Evolutionary conservation across 1,140 invertebrate genomes (phyloP), one percentile per base, ranked within the genome.

Genomic region (Chrysomallon squamiferum): DNA sequence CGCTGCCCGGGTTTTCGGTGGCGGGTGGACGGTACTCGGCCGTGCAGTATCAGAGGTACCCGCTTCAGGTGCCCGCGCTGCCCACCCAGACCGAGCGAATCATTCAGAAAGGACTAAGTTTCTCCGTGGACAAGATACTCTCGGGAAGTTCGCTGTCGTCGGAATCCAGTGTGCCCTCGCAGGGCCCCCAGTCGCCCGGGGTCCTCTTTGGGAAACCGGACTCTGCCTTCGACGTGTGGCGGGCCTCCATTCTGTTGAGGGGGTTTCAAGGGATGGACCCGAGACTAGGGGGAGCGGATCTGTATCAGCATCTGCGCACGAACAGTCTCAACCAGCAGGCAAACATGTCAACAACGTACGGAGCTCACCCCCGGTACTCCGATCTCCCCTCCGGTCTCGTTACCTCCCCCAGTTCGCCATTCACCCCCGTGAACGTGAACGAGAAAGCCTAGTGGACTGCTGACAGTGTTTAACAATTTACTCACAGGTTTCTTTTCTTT

Each of bases 1-100:
- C 71, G 9, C 33, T 80, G 68, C 60, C 66, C 38, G 45, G 69
- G 20, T 25, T 65, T 50, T 22, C 59, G 54, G 56, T 38, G 15
- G 50, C 50, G 29, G 50, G 50, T n/a, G 29, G 50, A 27, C 50
- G 50, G 29, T 54, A 54, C 11, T 54, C 50, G 25, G 22, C 50
- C 29, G 15, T 54, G 22, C 50, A 25, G 29, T 54, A 54, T 54
- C 50, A 54, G 7, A 25, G 22, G 13, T 54, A 54, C 25, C 50
- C 50, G 29, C n/a, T 54, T 20, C 50, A 54, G 29, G 29, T 54
- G n/a, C 22, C 50, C n/a, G 22, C 50, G n/a, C 22, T 30, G 15
- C 22, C 50, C 13, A 30, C 29, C 15, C 22, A 25, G 25, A 18
- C 50, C 29, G 50, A 54, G 15, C n/a, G 50, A 54, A 27, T 54